Conservation (phyloP, 1,140 invertebrate species). For the Penaeus vannamei region DNA sequence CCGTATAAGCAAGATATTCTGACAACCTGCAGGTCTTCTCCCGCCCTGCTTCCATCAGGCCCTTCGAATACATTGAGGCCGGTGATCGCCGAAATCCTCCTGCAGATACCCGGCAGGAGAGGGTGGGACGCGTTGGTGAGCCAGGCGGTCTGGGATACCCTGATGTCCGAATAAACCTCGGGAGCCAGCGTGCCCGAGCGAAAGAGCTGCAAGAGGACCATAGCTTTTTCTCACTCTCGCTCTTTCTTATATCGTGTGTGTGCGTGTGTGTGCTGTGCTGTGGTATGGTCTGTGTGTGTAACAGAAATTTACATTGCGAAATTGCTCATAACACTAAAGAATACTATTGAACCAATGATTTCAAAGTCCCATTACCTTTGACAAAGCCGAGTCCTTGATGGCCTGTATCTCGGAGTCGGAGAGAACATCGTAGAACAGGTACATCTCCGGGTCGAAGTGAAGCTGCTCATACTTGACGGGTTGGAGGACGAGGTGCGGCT, state of each 20-base stretch:
- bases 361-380: not conserved
- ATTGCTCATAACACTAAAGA: not conserved
- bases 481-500: not conserved
- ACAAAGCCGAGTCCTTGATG: not conserved
- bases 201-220: not conserved
- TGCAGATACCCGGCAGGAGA: not conserved
- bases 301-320: not conserved
- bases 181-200: not conserved
- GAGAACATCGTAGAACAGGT: not conserved
- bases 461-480: constrained; percentile 2
- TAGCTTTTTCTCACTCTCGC: not conserved
- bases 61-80: not conserved
- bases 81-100: not conserved
- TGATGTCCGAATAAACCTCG: not conserved
- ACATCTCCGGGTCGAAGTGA: not conserved
- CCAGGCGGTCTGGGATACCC: not conserved
- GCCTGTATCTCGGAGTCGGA: not conserved
- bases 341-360: not conserved
- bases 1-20: too few species aligned
- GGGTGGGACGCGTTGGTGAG: not conserved
- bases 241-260: too few species aligned
- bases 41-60: not conserved
- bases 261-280: too few species aligned
- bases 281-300: too few species aligned
- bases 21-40: not conserved